Base-by-base conservation (phyloP, 2,797 vertebrate species). In the Sebastes iracundus region DNA sequence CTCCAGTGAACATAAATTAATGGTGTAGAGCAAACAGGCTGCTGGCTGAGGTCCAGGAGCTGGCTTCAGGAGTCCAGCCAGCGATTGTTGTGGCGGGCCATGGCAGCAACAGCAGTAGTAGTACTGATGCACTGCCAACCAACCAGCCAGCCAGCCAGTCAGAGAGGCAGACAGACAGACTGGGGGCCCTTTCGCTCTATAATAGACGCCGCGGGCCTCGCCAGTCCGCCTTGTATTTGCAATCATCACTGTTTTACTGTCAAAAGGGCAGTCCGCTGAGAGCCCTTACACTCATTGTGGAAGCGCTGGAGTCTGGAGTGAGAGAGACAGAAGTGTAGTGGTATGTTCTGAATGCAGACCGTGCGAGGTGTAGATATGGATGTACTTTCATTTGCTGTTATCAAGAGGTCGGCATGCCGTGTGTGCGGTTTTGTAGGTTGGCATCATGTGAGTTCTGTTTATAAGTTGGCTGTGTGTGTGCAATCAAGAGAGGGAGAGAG, bases 1-100 rank as follows among this genome's bases (percentile, higher is more conserved):
- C 96, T 96, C 96, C 95, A 97, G 94, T 96, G 96, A 97, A 97
- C 96, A 97, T 97, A 96, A 97, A 97, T 97, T 96, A 97, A 96
- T 96, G 96, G 96, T 97, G 96, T 96, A 97, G 96, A 97, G 96
- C 96, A 97, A 97, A 97, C 96, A 95, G 95, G 96, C 95, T 95
- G 93, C 93, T 97, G 97, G 97, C 96, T 4, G 73, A 30, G 85
- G 90, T 96, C 96, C 97, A 97, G 93, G 90, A 92, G 90, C 81
- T 74, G 84, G 88, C 87, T 94, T 94, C 93, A 95, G 95, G 94
- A 96, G 94, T 92, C 90, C 92, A 95, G 95, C 95, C 92, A 96
- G 94, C 90, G 84, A 97, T 96, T 97, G 96, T 97, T 97, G 95
- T 95, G 93, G 95, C 95, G 92, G 89, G 85, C 86, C 80, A 70